Evolutionary conservation across 2,888 invertebrate genomes (phyloP).

Genomic region (Drosophila pseudotalamancana): DNA sequence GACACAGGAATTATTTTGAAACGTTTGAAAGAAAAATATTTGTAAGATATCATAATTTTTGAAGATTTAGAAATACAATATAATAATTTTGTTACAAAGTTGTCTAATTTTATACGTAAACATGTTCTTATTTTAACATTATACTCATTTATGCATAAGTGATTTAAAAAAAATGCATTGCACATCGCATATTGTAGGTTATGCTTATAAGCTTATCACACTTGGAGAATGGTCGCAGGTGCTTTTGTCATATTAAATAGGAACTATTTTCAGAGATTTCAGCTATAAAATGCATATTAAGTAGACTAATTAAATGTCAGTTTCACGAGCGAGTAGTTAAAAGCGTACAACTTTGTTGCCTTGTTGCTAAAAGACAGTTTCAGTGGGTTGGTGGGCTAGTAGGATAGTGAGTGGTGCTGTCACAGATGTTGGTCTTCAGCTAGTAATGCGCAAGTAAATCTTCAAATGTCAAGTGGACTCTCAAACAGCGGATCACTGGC

Average conservation of each 20-base stretch:
- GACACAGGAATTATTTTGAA: too few relatives aligned
- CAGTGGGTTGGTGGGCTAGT: neutral
- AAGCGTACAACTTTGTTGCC: slow-evolving; percentile 21
- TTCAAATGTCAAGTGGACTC: slow-evolving; percentile 67
- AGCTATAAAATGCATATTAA: slow-evolving; percentile 40
- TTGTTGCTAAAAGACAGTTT: slow-evolving; percentile 5
- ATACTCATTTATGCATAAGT: neutral
- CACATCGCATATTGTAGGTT: slow-evolving; percentile 1
- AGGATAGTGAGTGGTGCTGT: neutral
- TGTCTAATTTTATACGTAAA: neutral
- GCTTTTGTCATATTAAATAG: slow-evolving; percentile 6
- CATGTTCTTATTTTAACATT: neutral
- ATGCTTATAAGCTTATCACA: slow-evolving; percentile 6
- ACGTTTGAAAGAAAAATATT: too few relatives aligned
- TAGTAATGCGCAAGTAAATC: slow-evolving; percentile 65
- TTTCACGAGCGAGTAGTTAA: slow-evolving; percentile 3
- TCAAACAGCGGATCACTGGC: slow-evolving; percentile 17
- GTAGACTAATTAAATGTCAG: slow-evolving; percentile 63
- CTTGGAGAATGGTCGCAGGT: neutral
- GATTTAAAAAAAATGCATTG: neutral
- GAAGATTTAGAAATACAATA: neutral
- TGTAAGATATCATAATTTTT: too few relatives aligned
- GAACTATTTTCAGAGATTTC: slow-evolving; percentile 8
- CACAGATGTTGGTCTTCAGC: slow-evolving; percentile 33
- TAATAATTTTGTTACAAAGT: neutral